Percentiles rank a stretch among this genome's conserved stretches.
These are phyloP conservation scores for Lucilia cuprina DNA, from an alignment of 1,140 invertebrate species.

Conservation along the genomic window DNA sequence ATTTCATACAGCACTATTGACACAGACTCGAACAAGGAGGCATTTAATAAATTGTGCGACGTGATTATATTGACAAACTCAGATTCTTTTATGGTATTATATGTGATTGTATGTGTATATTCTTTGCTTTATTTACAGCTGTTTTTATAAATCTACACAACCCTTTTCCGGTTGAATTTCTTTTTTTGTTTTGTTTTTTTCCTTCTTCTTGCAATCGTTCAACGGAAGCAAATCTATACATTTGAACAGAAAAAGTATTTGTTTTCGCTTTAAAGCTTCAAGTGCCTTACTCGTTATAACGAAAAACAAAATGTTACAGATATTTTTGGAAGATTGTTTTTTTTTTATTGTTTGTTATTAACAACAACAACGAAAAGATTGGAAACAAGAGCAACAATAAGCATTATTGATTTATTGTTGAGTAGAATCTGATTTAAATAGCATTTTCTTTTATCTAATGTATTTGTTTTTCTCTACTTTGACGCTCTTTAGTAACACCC, in stretches of 20 bases:
- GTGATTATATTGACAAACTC: neutral
- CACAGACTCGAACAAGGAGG: neutral
- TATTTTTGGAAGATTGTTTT: neutral
- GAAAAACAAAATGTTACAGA: neutral
- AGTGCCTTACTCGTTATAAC: neutral
- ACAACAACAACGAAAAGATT: neutral
- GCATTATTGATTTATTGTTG: conserved; percentile 6
- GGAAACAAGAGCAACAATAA: neutral
- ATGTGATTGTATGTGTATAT: neutral
- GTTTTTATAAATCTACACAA: neutral
- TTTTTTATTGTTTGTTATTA: neutral
- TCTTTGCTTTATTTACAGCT: neutral
- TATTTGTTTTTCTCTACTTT: neutral
- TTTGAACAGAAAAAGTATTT: too few species aligned
- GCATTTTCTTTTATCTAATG: neutral
- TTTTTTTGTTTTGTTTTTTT: neutral
- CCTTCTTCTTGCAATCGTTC: too few species aligned
- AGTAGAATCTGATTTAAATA: neutral
- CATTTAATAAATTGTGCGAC: neutral
- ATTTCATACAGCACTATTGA: neutral
- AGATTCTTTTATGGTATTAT: neutral
- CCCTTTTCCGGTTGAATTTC: neutral
- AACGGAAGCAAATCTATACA: too few species aligned
- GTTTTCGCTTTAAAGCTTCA: neutral
- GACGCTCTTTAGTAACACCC: neutral